Evolutionary conservation across 64 coral and sea anemone genomes (phyloP).

Genomic region (Montipora efflorescens): DNA sequence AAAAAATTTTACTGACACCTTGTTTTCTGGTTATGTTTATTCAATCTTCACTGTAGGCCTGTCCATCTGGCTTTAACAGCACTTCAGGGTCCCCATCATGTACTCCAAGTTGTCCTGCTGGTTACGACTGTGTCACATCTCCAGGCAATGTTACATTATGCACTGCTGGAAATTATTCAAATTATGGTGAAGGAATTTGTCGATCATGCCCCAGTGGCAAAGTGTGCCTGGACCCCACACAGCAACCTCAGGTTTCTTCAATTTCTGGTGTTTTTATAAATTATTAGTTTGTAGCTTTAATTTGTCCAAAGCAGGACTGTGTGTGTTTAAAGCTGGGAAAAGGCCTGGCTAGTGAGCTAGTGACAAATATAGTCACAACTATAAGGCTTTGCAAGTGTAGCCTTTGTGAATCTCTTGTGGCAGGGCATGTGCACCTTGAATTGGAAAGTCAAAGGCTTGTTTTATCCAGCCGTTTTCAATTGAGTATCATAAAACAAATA

Average conservation of each 20-base stretch:
- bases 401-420: no score
- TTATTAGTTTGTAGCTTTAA: background rate
- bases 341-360: no score
- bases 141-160: conserved; percentile 63
- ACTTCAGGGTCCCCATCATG: conserved; percentile 79
- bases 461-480: no score
- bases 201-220: conserved; percentile 66
- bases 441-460: no score
- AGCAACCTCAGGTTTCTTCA: conserved; percentile 74
- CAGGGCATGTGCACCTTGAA: no score
- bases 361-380: no score
- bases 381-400: no score
- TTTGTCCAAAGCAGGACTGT: no score
- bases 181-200: conserved; percentile 79
- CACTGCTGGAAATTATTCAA: conserved; percentile 79
- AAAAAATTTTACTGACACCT: background rate
- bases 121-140: conserved; percentile 72
- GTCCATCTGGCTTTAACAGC: conserved; percentile 55
- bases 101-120: conserved; percentile 77
- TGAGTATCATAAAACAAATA: no score
- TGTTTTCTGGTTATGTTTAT: background rate
- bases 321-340: no score
- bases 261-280: background rate
- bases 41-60: conserved; percentile 34
- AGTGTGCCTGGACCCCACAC: conserved; percentile 67